Base-by-base conservation (phyloP, 2,797 vertebrate species). In the Artibeus lituratus region DNA sequence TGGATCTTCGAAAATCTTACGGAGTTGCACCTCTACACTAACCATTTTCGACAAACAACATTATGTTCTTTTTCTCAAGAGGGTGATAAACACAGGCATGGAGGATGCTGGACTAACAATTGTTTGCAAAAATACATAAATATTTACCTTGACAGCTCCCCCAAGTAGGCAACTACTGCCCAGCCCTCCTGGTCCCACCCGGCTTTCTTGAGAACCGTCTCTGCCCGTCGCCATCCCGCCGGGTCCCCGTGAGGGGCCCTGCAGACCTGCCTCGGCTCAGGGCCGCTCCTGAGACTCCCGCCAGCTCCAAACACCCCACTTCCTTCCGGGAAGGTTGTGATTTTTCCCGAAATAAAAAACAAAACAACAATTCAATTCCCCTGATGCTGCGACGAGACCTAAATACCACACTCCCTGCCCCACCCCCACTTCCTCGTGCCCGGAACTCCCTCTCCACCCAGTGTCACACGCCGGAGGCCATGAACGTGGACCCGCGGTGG, bases 121-220 rank as follows among this genome's bases (percentile, higher is more conserved):
- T 88, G 39, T 37, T 89, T 88, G 86, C 37, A 96, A 96, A 96
- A 96, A 95, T 95, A 97, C 87, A 95, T 94, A 97, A 96, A 97
- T 95, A 97, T 96, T 96, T 87, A 94, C 65, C 88, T 47, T 92
- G 62, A 62, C 15, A 73, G 26, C 69, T 77, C 32, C 73, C 83
- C 62, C 10, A 49, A 85, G 32, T 14, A n/a, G 29, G 55, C 32
- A 85, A 93, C 67, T 35, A n/a, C 24, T 55, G 80, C 77, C 72
- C 44, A 78, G 35, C 15, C 65, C 59, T 84, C 72, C 90, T 7
- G 2, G 22, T 32, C 72, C 57, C 29, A 77, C 49, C 11, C 49
- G 67, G 53, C 39, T 35, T 65, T 85, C 51, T 67, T 80, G 78
- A 70, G 91, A 87, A 16, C 35, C 72, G 67, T 7, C 49, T 51